Conservation (phyloP, 2,797 vertebrate genomes). For the Strix occidentalis region DNA sequence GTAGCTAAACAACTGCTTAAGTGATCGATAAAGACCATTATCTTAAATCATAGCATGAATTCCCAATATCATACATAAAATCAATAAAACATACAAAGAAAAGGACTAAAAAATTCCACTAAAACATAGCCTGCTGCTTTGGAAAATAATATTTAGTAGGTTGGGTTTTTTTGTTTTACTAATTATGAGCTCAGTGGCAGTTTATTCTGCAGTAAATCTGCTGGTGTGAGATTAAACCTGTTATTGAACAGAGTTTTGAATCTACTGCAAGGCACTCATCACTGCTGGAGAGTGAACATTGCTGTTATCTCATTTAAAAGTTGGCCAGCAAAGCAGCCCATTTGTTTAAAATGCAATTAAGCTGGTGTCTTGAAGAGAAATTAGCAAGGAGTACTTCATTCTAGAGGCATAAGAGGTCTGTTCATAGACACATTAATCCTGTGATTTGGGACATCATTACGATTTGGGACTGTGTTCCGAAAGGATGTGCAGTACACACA, state of each 20-base stretch:
- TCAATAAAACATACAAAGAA: conserved; percentile 91
- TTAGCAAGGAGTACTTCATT: conserved; percentile 90
- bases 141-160: conserved; percentile 88
- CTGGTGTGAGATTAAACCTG: conserved; percentile 87
- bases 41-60: conserved; percentile 94
- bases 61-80: conserved; percentile 96
- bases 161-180: conserved; percentile 79
- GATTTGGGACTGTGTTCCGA: conserved; percentile 65
- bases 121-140: conserved; percentile 91
- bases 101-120: conserved; percentile 90
- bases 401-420: conserved; percentile 87
- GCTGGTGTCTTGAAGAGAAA: conserved; percentile 89
- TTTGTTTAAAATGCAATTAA: conserved; percentile 97
- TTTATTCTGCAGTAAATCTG: conserved; percentile 88
- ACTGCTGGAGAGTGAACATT: conserved; percentile 91
- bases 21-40: conserved; percentile 97
- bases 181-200: conserved; percentile 87
- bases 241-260: conserved; percentile 90
- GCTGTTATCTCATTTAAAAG: conserved; percentile 90
- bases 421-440: conserved; percentile 86
- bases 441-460: conserved; percentile 82
- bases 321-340: conserved; percentile 90
- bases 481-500: conserved; percentile 50
- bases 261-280: conserved; percentile 87
- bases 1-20: conserved; percentile 96